Evolutionary conservation across 2,113 vertebrate genomes (phyloP).

Genomic region (Petromus typicus): DNA sequence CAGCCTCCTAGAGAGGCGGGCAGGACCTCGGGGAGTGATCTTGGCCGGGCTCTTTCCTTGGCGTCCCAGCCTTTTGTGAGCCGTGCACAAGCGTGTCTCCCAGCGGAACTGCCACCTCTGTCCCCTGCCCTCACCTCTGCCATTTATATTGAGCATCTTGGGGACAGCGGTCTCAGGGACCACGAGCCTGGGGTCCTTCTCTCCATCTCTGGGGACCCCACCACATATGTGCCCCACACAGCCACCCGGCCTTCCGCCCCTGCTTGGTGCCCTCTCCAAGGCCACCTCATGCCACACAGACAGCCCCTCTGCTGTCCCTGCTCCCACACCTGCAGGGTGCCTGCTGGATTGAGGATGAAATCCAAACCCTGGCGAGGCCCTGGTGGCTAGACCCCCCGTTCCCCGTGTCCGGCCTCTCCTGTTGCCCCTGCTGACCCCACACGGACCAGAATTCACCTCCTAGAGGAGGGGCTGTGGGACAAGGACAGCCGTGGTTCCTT

Average conservation of each 20-base stretch:
- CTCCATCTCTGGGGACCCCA: background rate
- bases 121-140: too few species aligned
- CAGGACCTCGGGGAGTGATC: background rate
- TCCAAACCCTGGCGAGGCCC: background rate
- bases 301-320: background rate
- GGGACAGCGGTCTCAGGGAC: background rate
- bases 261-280: background rate
- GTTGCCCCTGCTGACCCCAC: rapidly evolving
- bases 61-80: background rate
- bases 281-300: background rate
- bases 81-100: rapidly evolving
- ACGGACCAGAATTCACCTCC: too few species aligned
- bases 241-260: too few species aligned
- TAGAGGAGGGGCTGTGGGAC: background rate
- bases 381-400: background rate
- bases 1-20: too few species aligned
- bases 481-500: background rate
- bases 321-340: background rate
- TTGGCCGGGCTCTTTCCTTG: background rate
- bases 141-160: too few species aligned
- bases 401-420: too few species aligned
- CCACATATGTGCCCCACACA: rapidly evolving
- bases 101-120: too few species aligned
- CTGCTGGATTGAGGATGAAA: background rate
- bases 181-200: background rate